Base-by-base conservation (phyloP, 2,113 vertebrate species). In the Sprattus sprattus region DNA sequence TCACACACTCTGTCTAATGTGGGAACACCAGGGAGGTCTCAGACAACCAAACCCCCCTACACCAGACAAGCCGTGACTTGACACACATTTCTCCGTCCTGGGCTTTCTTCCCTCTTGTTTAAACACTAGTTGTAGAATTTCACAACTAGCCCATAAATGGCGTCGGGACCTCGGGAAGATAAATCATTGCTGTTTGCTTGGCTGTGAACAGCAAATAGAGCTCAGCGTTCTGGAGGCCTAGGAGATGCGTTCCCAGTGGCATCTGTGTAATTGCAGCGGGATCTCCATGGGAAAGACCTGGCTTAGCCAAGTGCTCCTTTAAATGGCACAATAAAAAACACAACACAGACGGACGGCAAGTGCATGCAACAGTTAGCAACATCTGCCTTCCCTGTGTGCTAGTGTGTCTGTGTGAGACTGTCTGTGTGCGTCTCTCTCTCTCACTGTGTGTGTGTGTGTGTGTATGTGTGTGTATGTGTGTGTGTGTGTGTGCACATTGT, bases 331-430 rank as follows among this genome's bases (percentile, higher is more conserved):
- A 95, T 92, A 93, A 93, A 94, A 93, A 94, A 87, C 82, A 84
- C 71, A 93, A 93, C 93, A 92, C n/a, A 93, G 93, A 91, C 92
- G 94, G 91, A 44, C 84, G 83, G 87, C 89, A 95, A 96, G 93
- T 95, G 95, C 87, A 86, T 81, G 90, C 90, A 91, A 96, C 95
- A 95, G 96, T 96, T 96, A 95, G 94, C 93, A 96, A 95, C 96
- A 97, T 97, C 95, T 97, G 96, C 92, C 95, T 95, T 92, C 94
- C 93, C 81, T 85, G 93, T 95, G 95, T 96, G 95, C 94, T 93
- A 94, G 93, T 92, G 92, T 88, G 88, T 86, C 93, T 85, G 88
- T 86, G 83, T 81, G 86, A 86, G 86, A 85, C 78, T 81, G 85
- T 85, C 67, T 78, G 75, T 52, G 84, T 64, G 85, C 81, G 82